Conservation (phyloP, 2,888 invertebrate genomes). For the Abscondita cerata region DNA sequence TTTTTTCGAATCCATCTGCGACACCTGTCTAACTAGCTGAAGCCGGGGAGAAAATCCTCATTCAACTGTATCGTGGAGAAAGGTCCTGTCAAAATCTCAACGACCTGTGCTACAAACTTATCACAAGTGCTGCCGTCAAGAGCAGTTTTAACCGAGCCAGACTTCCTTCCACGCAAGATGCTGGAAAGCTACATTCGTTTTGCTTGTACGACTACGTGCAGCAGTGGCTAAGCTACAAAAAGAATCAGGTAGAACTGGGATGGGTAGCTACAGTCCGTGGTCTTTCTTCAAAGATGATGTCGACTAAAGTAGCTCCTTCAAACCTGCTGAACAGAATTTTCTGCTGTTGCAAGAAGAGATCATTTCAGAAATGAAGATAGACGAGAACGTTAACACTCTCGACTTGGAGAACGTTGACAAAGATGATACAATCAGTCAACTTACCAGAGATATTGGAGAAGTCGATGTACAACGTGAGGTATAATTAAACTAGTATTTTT, state of each 20-base stretch:
- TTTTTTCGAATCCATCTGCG: background rate
- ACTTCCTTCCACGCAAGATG: slow-evolving; percentile 2
- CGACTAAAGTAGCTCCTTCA: background rate
- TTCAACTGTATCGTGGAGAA: background rate
- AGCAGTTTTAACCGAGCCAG: background rate
- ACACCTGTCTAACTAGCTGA: background rate
- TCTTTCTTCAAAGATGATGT: background rate
- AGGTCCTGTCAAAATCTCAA: background rate
- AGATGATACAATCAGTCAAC: background rate
- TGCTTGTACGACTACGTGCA: background rate
- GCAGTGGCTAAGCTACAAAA: background rate
- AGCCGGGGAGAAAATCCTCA: background rate
- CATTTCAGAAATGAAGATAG: background rate
- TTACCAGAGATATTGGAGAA: background rate
- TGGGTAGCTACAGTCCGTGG: background rate
- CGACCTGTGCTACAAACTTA: background rate
- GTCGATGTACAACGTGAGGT: background rate
- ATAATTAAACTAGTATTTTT: background rate
- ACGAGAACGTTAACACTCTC: background rate
- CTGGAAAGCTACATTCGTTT: background rate
- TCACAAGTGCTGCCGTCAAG: background rate
- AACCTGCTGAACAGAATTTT: background rate
- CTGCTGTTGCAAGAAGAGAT: background rate
- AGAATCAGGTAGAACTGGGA: background rate
- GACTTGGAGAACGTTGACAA: background rate